Base-by-base conservation (phyloP, 2,797 vertebrate species). In the Anolis apletophallus region DNA sequence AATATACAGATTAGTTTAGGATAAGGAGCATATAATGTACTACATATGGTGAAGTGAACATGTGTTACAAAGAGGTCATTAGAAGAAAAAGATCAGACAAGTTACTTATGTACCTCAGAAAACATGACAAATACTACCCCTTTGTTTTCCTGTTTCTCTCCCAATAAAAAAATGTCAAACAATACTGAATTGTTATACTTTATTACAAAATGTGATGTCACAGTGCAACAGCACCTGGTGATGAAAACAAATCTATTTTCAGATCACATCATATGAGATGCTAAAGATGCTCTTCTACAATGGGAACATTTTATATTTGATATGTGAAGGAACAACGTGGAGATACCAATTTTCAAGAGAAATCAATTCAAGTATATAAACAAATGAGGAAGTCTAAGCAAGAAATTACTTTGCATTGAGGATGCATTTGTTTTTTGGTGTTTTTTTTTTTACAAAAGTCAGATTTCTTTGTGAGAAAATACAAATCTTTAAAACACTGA, bases 61-160 rank as follows among this genome's bases (percentile, higher is more conserved):
- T 57, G 88, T 84, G 7, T 40, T 5, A 12, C 91, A 88, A 81
- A 11, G 76, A n/a, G 78, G 61, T 2, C 54, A 34, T 75, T 46
- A 64, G n/a, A 64, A 64, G 10, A 29, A 10, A 64, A 64, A 64
- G 61, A 64, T 87, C 76, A 26, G 29, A 26, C n/a, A 92, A 88
- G 85, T 1, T 11, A 78, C 50, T 69, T 80, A 79, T 1, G 13
- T 7, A 26, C 1, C 87, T 26, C 29, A 80, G 86, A 87, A 87
- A 8, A 1, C 85, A 67, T 7, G 3, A 88, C 86, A 94, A 90
- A 94, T 86, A 91, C 84, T 92, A 81, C 23, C 74, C 83, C 84
- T 92, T 95, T 93, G 91, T 94, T 92, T 90, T 90, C 90, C 93
- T 67, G 8, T 55, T 68, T 68, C 40, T 21, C 19, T 92, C 90